Evolutionary conservation across 2,113 vertebrate species (phyloP).

Genomic region (Rhinoderma darwinii): DNA sequence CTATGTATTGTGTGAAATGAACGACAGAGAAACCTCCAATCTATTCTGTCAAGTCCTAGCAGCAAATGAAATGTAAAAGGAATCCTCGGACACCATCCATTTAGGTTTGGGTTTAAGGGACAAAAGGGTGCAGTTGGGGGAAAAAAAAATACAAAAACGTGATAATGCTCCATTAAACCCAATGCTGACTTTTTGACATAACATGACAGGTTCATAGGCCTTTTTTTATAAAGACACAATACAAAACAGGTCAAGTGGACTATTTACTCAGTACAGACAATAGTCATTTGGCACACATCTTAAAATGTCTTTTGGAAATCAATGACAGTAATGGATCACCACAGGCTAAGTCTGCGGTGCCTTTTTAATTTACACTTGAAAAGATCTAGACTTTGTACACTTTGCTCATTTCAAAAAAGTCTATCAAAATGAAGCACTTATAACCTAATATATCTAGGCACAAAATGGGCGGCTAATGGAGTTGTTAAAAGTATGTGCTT

Average conservation of each 20-base stretch:
- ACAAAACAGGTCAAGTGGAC: constrained; percentile 52
- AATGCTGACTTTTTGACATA: constrained; percentile 18
- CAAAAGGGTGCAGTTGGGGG: constrained; percentile 4
- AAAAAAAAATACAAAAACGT: neutral
- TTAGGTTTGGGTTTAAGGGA: constrained; percentile 42
- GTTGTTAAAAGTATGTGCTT: neutral
- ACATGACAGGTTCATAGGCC: constrained; percentile 25
- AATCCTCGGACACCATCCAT: constrained; percentile 52
- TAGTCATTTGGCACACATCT: neutral
- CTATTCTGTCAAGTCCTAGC: neutral
- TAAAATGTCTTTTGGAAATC: constrained; percentile 28
- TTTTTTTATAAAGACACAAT: constrained; percentile 6
- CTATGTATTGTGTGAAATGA: constrained; percentile 42
- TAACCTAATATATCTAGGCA: neutral
- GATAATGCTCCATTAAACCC: constrained; percentile 9
- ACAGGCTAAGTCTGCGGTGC: neutral
- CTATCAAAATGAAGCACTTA: constrained; percentile 25
- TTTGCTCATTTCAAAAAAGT: constrained; percentile 17
- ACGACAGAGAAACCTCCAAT: constrained; percentile 30
- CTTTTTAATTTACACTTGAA: constrained; percentile 34
- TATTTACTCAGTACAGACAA: neutral
- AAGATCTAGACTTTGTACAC: neutral
- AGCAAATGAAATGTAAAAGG: constrained; percentile 56
- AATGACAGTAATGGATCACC: constrained; percentile 20
- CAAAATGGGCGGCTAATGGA: constrained; percentile 15